Evolutionary conservation across 2,888 invertebrate genomes (phyloP).

Genomic region (Drosophila percnosoma): DNA sequence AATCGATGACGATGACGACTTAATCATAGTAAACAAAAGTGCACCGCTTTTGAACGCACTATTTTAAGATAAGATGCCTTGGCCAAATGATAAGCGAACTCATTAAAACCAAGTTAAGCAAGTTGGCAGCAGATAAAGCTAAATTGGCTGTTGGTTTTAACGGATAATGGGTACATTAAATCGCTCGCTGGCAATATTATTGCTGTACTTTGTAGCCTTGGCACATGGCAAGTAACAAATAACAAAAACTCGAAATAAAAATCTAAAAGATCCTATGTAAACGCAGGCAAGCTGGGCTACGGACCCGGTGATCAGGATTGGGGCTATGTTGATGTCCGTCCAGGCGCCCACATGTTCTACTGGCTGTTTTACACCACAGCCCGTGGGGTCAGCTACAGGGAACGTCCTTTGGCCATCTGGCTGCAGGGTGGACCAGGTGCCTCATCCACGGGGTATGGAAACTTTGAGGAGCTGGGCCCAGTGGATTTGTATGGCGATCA

Average conservation of each 20-base stretch:
- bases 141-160: conserved; percentile 9
- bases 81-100: conserved; percentile 40
- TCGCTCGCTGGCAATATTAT: conserved; percentile 31
- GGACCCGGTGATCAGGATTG: conserved; percentile 90
- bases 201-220: conserved; percentile 38
- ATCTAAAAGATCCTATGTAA: background rate
- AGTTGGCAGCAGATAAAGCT: conserved; percentile 7
- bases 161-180: conserved; percentile 31
- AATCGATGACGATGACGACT: background rate
- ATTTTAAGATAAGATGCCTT: conserved; percentile 2
- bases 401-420: conserved; percentile 92
- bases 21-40: background rate
- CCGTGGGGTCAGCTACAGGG: conserved; percentile 86
- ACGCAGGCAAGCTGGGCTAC: conserved; percentile 84
- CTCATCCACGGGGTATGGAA: conserved; percentile 92
- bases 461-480: conserved; percentile 93
- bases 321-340: conserved; percentile 90
- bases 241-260: background rate
- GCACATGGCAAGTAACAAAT: conserved; percentile 33
- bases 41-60: conserved; percentile 8
- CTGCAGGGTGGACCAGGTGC: conserved; percentile 94
- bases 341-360: conserved; percentile 93
- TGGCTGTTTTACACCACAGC: conserved; percentile 93
- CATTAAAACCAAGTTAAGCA: conserved; percentile 43
- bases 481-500: conserved; percentile 88